Evolutionary conservation across 1,140 invertebrate genomes (phyloP).

Genomic region (Nylanderia fulva): DNA sequence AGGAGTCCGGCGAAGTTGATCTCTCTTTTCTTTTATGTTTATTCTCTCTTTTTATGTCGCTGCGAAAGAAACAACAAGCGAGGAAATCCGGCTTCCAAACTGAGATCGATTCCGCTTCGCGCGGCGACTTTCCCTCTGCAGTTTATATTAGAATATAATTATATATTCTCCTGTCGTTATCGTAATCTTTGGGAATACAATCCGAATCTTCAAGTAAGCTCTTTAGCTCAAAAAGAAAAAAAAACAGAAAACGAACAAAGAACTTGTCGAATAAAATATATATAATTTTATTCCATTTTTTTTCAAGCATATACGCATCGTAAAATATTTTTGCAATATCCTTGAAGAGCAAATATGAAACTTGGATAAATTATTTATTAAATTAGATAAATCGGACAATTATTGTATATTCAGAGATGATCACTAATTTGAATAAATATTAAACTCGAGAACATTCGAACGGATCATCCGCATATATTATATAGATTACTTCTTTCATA

Average conservation of each 20-base stretch:
- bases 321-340: conserved; percentile 9
- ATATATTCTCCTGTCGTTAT: conserved; percentile 20
- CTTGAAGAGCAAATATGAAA: neutral
- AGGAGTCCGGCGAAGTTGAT: conserved; percentile 30
- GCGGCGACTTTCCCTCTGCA: conserved; percentile 21
- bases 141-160: conserved; percentile 6
- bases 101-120: conserved; percentile 35
- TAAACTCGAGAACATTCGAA: conserved; percentile 17
- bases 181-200: conserved; percentile 18
- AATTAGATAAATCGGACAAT: neutral
- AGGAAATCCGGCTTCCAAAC: neutral
- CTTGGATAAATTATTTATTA: neutral
- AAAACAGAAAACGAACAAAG: neutral
- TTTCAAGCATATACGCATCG: neutral
- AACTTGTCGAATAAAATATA: neutral
- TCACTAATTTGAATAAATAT: neutral
- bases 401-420: neutral
- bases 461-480: conserved; percentile 10
- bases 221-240: neutral
- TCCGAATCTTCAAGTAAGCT: conserved; percentile 10
- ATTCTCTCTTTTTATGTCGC: too few relatives aligned
- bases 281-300: neutral
- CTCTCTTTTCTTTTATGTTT: neutral
- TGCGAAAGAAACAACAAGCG: conserved; percentile 1
- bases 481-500: conserved; percentile 15